phyloP scores from a whole-genome alignment of 2,888 invertebrate genomes.

The Diogma glabrata region DNA sequence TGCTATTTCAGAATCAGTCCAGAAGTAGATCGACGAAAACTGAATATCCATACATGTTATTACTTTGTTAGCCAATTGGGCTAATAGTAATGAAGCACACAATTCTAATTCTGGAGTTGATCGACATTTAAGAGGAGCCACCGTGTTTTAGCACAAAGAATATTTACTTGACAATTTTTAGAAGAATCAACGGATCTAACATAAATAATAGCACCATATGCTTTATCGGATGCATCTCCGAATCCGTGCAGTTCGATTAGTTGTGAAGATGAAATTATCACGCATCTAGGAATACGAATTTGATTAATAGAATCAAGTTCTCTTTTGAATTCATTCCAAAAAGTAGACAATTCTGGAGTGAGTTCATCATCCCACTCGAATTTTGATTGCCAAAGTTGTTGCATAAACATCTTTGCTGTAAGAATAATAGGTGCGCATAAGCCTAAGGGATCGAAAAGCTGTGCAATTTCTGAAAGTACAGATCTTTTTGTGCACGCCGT shows the following conservation, averaged over 20 bases:
- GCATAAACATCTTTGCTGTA: too few species aligned
- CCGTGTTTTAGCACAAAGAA: background rate
- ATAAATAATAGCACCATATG: too few species aligned
- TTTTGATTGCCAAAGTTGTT: slow-evolving; percentile 1
- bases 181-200: too few species aligned
- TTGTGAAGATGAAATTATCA: too few species aligned
- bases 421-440: too few species aligned
- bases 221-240: too few species aligned
- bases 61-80: background rate
- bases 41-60: background rate
- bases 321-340: background rate
- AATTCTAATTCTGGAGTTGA: slow-evolving; percentile 2
- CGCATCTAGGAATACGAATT: background rate
- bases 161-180: too few species aligned
- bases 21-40: too few species aligned
- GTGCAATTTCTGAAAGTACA: background rate
- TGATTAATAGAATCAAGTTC: background rate
- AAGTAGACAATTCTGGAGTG: background rate
- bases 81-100: background rate
- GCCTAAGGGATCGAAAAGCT: background rate
- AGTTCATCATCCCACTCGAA: background rate
- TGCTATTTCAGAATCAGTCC: background rate
- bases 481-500: background rate
- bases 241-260: background rate
- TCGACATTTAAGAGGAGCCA: background rate